Conservation (phyloP, 2,888 invertebrate genomes). For the Amphipoea oculea region DNA sequence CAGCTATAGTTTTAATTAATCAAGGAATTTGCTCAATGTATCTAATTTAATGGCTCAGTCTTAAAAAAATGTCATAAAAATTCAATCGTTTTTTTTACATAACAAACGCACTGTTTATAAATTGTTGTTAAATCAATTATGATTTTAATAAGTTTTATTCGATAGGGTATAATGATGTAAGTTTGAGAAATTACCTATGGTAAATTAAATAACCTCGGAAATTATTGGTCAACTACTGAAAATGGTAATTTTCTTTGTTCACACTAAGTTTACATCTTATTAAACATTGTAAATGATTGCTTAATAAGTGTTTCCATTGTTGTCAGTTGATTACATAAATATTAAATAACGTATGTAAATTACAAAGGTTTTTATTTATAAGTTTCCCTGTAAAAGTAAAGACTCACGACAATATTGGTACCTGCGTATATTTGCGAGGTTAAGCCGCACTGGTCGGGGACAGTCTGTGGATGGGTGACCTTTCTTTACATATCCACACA, state of each 20-base stretch:
- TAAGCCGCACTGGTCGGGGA: slow-evolving; percentile 12
- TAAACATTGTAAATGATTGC: slow-evolving; percentile 26
- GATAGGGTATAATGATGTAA: slow-evolving; percentile 11
- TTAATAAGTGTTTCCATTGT: slow-evolving; percentile 26
- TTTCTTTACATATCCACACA: slow-evolving; percentile 18
- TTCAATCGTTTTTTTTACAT: neutral
- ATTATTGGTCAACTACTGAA: slow-evolving; percentile 27
- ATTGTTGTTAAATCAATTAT: neutral
- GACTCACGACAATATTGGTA: neutral
- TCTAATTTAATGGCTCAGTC: neutral
- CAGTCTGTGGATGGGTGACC: slow-evolving; percentile 29
- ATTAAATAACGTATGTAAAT: slow-evolving; percentile 17
- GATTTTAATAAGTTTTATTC: slow-evolving; percentile 37
- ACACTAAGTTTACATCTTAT: slow-evolving; percentile 27
- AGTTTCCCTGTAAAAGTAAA: neutral
- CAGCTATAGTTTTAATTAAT: neutral
- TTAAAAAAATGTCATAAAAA: neutral
- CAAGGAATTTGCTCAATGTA: neutral
- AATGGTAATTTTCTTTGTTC: slow-evolving; percentile 55
- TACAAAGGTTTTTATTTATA: neutral
- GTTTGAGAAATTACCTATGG: slow-evolving; percentile 17
- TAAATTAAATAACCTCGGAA: slow-evolving; percentile 21
- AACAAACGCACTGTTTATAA: neutral
- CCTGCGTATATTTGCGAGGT: slow-evolving; percentile 13
- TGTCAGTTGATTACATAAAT: slow-evolving; percentile 43